Conservation (phyloP, 2,113 vertebrate species). For the Coryphaenoides rupestris region DNA sequence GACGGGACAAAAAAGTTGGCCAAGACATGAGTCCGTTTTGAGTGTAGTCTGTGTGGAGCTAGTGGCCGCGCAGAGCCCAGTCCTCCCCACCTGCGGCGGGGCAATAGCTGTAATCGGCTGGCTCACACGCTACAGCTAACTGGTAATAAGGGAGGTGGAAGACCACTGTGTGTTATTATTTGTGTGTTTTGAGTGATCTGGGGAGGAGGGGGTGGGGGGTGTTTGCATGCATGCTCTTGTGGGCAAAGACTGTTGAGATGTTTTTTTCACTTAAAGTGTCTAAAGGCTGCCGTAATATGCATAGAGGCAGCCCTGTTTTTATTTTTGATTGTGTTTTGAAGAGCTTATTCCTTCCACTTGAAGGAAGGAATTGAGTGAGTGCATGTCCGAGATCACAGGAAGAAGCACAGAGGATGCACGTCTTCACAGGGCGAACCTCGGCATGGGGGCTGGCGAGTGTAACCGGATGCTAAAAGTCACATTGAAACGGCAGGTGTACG, state of each 20-base stretch:
- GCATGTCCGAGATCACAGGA: too few species aligned
- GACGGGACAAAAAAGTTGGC: constrained; percentile 27
- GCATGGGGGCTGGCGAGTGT: too few species aligned
- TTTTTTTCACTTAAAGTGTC: not conserved
- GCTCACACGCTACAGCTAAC: constrained; percentile 14
- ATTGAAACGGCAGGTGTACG: too few species aligned
- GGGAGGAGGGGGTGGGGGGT: not conserved
- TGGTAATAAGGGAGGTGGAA: constrained; percentile 23
- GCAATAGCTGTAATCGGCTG: constrained; percentile 33
- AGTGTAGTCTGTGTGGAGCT: too few species aligned
- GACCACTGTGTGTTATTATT: constrained; percentile 39
- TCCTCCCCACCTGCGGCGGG: not conserved
- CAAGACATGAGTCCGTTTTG: not conserved
- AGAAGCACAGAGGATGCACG: too few species aligned
- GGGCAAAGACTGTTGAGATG: not conserved
- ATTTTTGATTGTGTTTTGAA: not conserved
- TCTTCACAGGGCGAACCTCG: too few species aligned
- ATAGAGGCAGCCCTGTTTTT: not conserved
- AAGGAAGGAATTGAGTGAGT: too few species aligned
- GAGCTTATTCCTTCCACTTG: too few species aligned
- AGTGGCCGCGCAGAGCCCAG: too few species aligned
- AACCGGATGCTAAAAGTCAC: too few species aligned
- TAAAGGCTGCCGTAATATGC: not conserved
- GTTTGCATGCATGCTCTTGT: constrained; percentile 19
- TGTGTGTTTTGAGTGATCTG: constrained; percentile 22